These are phyloP conservation scores for Psittacus erithacus DNA, from an alignment of 2,113 vertebrate genomes.

Conservation along the genomic window DNA sequence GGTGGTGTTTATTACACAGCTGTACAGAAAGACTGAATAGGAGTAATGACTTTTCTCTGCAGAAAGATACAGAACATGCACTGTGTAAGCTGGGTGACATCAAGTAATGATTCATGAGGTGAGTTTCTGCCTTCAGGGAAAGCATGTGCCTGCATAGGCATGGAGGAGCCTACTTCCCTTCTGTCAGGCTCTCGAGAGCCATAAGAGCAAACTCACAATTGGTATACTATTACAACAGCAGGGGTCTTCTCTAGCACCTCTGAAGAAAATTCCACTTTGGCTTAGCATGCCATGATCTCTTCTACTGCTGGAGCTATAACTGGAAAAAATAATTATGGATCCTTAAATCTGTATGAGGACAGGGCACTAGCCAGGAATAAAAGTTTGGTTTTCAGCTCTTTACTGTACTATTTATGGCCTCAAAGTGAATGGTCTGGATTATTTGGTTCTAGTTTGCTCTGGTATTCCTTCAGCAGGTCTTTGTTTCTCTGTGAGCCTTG, in stretches of 20 bases:
- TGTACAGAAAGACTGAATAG: constrained; percentile 80
- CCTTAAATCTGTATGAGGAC: background rate
- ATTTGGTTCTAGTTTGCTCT: background rate
- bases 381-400: background rate
- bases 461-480: background rate
- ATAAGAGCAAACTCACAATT: background rate
- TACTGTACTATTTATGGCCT: background rate
- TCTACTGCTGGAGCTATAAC: background rate
- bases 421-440: background rate
- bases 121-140: constrained; percentile 41
- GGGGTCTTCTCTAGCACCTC: background rate
- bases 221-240: background rate
- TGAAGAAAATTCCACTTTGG: background rate
- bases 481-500: background rate
- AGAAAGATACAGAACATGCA: constrained; percentile 88
- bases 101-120: constrained; percentile 86
- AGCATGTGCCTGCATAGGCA: background rate
- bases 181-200: background rate
- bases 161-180: background rate
- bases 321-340: background rate
- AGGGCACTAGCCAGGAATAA: background rate
- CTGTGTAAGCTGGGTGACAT: constrained; percentile 84
- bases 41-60: constrained; percentile 86
- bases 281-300: background rate
- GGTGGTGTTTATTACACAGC: constrained; percentile 88